Evolutionary conservation across 2,113 vertebrate species (phyloP), one percentile per base, ranked within the genome.

Genomic region (Sceloporus undulatus): DNA sequence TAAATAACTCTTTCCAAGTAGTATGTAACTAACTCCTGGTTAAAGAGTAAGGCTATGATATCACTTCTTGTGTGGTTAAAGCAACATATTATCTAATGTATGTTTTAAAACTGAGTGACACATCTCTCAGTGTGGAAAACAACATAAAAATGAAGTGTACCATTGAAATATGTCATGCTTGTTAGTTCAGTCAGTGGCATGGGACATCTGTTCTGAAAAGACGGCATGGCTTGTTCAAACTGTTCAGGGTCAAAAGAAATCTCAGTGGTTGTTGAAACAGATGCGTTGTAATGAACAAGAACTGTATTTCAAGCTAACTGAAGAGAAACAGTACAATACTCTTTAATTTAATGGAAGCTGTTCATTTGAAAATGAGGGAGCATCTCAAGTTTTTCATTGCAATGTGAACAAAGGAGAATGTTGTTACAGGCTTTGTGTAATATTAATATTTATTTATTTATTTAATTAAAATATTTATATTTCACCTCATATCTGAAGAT

Each of bases 301-400:
- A 14, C n/a, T 92, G 71, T 79, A 85, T 90, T 70, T 78, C 29
- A 88, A 38, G 84, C n/a, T 62, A 79, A 87, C 42, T 84, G 76
- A 34, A 65, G n/a, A 59, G 62, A 56, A 78, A 85, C 76, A 87
- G 18, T 65, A 79, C 82, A 87, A 88, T 16, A n/a, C 88, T 14
- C 21, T 94, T 86, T 84, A 54, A 54, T 52, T 78, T 62, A 34
- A 34, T 23, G 38, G 79, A 92, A 25, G 5, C 81, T 79, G 66
- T 85, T 89, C 86, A 91, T 87, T 93, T 92, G 34, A 80, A 80
- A 23, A 92, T 87, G 80, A 85, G 77, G 88, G 88, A 90, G 38
- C 73, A 78, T 78, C 93, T 68, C 52, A 87, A 86, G 23, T 90
- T 68, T 88, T 79, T 48, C 54, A 89, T 56, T 86, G 2, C 68